Percentiles rank a stretch among this genome's conserved stretches.
These are phyloP conservation scores for Notocelia uddmanniana DNA, from an alignment of 2,888 invertebrate genomes.

Conservation along the genomic window DNA sequence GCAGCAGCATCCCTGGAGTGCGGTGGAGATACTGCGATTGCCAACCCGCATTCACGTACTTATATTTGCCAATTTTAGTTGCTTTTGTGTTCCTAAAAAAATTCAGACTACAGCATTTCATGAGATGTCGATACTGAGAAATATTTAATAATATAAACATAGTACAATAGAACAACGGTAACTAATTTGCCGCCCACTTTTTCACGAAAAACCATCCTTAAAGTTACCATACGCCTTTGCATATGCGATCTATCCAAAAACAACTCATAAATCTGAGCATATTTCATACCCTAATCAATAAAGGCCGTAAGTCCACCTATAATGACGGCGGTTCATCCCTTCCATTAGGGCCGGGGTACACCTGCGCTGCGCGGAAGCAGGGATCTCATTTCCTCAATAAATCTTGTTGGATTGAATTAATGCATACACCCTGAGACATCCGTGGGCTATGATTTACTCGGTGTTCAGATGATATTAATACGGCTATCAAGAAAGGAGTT, in stretches of 20 bases:
- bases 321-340: background rate
- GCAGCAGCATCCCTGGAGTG: too few species aligned
- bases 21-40: too few species aligned
- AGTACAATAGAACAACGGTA: too few species aligned
- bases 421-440: conserved; percentile 32
- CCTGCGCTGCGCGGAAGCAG: conserved; percentile 26
- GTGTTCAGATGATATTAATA: conserved; percentile 30
- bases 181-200: background rate
- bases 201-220: background rate
- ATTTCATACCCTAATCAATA: conserved; percentile 1
- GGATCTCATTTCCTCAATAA: conserved; percentile 39
- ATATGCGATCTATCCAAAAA: conserved; percentile 16
- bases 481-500: conserved; percentile 1
- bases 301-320: background rate
- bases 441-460: conserved; percentile 29
- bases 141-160: too few species aligned
- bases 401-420: conserved; percentile 34
- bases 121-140: too few species aligned
- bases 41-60: too few species aligned
- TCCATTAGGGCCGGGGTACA: background rate
- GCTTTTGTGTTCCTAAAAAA: too few species aligned
- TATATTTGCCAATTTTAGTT: too few species aligned
- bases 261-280: conserved; percentile 11
- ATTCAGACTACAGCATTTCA: too few species aligned
- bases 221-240: conserved; percentile 2